phyloP scores from a whole-genome alignment of 2,797 vertebrate genomes.

The Bovichtus diacanthus region DNA sequence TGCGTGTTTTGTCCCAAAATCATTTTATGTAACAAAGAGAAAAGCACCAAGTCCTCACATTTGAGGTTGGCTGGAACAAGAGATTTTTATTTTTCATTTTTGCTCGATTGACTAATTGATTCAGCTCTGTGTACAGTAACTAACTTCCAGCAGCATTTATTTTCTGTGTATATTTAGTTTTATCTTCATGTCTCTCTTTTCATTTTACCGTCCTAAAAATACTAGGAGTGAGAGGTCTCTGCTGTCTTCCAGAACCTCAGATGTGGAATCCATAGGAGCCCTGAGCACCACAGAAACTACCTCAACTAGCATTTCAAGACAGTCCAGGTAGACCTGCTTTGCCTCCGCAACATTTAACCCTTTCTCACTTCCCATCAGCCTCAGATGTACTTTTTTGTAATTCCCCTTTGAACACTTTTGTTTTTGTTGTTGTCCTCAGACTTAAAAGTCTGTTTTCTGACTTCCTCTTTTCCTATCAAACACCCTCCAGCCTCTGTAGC shows the following conservation, averaged over 20 bases:
- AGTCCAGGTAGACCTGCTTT: slow-evolving; percentile 86
- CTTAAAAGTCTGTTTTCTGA: neutral
- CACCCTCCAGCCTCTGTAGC: slow-evolving; percentile 86
- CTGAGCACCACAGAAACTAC: slow-evolving; percentile 98
- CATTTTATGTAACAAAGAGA: neutral
- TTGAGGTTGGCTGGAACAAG: too few relatives aligned
- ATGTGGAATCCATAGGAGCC: slow-evolving; percentile 93
- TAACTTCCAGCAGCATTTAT: neutral
- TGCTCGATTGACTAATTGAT: neutral
- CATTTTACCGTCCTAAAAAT: slow-evolving; percentile 32
- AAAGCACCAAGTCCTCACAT: neutral
- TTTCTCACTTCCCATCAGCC: neutral
- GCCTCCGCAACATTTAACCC: neutral
- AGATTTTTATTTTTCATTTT: neutral
- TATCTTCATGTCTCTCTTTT: neutral
- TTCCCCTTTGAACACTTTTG: neutral
- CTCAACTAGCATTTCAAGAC: slow-evolving; percentile 96
- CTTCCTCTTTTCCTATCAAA: slow-evolving; percentile 25
- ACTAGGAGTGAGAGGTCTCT: slow-evolving; percentile 89
- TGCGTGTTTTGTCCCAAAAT: neutral
- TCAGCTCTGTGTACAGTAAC: neutral
- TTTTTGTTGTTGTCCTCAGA: neutral
- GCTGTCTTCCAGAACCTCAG: slow-evolving; percentile 93
- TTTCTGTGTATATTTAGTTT: neutral
- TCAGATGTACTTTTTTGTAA: neutral